These are phyloP conservation scores for Corynorhinus townsendii DNA, from an alignment of 2,113 vertebrate species.

Conservation along the genomic window DNA sequence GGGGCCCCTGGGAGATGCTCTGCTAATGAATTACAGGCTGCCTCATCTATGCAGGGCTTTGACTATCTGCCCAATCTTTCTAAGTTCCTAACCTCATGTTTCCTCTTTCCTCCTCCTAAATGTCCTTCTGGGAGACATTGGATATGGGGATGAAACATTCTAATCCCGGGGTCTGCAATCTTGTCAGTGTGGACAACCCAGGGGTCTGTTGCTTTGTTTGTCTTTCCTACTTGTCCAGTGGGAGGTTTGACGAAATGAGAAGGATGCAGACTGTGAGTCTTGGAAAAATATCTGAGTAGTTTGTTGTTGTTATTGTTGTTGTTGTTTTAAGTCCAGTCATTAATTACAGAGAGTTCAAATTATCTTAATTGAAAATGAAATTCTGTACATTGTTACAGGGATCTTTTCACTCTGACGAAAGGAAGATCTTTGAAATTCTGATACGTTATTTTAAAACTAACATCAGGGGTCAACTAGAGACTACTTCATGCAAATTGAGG, in stretches of 20 bases:
- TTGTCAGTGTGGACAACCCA: conserved; percentile 73
- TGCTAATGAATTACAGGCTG: conserved; percentile 82
- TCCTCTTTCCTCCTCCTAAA: conserved; percentile 80
- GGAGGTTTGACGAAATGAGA: conserved; percentile 71
- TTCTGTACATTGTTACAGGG: background rate
- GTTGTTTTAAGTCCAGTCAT: conserved; percentile 51
- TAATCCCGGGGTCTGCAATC: conserved; percentile 67
- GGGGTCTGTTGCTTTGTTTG: conserved; percentile 77
- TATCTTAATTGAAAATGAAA: conserved; percentile 49
- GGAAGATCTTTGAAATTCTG: background rate
- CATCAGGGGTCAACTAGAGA: background rate
- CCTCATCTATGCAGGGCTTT: conserved; percentile 65
- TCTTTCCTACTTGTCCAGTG: conserved; percentile 77
- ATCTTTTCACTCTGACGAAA: background rate
- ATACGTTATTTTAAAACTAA: background rate
- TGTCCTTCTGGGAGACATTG: conserved; percentile 83
- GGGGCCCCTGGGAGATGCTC: conserved; percentile 70
- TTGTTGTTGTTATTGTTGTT: conserved; percentile 21
- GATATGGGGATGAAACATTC: conserved; percentile 78
- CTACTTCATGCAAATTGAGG: background rate
- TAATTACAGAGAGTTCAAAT: conserved; percentile 27
- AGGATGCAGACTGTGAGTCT: conserved; percentile 53
- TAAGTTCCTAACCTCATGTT: conserved; percentile 83
- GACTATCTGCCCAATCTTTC: conserved; percentile 81
- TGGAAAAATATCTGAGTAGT: conserved; percentile 64